Evolutionary conservation across 2,888 invertebrate species (phyloP), one percentile per base, ranked within the genome.

Genomic region (Cephalotes varians): DNA sequence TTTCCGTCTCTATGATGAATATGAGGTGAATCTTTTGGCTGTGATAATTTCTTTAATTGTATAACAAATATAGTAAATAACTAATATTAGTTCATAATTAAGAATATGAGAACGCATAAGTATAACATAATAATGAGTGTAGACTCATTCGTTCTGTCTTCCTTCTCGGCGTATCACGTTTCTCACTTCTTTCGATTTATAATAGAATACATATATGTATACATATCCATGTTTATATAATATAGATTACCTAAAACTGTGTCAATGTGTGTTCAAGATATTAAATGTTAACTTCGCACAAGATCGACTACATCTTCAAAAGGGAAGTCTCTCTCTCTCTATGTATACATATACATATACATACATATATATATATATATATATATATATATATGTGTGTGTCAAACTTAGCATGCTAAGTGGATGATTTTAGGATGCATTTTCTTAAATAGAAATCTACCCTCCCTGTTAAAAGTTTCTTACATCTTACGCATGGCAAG

Each of bases 11-110:
- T 86, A 88, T 92, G 86, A 87, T 87, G 89, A 87, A 60, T 18
- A 51, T 87, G 86, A 84, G 87, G 87, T 89, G 87, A 88, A 89
- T 91, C 34, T 88, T 89, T 89, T 90, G 90, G 87, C 82, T 90
- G 86, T 83, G 56, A 80, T 88, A 92, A 91, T 88, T 82, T 85
- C 77, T 85, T 79, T 34, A 82, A 82, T 92, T 91, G 89, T 91
- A 91, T 93, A 93, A 94, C 92, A 93, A 93, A 93, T 86, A 90
- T 84, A 86, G 90, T 88, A 92, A 91, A 90, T 91, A 91, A 93
- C 91, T 92, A 92, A 93, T 93, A 90, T 77, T 91, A 92, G 91
- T 44, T 92, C 86, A 83, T 88, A 91, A 92, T 91, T 88, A 89
- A 91, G 88, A 92, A 85, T 88, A 91, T 89, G 90, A 90, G 85